These are phyloP conservation scores for Bombus consobrinus DNA, from an alignment of 1,140 invertebrate genomes.

Conservation along the genomic window DNA sequence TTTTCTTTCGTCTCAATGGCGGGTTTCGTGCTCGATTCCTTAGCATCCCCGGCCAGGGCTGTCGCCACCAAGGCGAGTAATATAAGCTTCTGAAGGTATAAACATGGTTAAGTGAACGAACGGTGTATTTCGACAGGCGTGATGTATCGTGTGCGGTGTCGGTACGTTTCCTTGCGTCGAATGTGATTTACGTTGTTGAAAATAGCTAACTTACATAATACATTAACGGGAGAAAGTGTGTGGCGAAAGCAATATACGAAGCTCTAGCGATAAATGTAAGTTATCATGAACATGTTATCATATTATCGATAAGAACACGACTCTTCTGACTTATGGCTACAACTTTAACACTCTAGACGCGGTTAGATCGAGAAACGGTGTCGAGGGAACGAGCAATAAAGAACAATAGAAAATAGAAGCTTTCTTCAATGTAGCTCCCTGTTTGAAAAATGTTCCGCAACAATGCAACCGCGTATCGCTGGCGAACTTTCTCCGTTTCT, in stretches of 20 bases:
- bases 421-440: background rate
- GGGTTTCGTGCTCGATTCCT: constrained; percentile 51
- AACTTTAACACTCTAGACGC: background rate
- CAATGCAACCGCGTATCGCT: background rate
- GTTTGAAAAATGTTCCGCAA: background rate
- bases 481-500: constrained; percentile 25
- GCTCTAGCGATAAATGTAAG: background rate
- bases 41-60: constrained; percentile 51
- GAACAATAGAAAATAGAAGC: background rate
- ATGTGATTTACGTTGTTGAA: background rate
- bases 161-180: background rate
- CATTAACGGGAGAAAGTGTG: background rate
- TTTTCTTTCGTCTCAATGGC: constrained; percentile 70
- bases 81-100: constrained; percentile 66
- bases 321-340: background rate
- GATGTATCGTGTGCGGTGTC: background rate
- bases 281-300: background rate
- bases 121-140: background rate
- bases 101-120: constrained; percentile 40
- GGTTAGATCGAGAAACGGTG: background rate
- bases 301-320: background rate
- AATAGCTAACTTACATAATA: too few relatives aligned
- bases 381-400: too few relatives aligned
- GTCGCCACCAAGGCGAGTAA: constrained; percentile 67
- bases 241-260: constrained; percentile 5